Base-by-base conservation (phyloP, 2,113 vertebrate genomes). In the Indri indri region DNA sequence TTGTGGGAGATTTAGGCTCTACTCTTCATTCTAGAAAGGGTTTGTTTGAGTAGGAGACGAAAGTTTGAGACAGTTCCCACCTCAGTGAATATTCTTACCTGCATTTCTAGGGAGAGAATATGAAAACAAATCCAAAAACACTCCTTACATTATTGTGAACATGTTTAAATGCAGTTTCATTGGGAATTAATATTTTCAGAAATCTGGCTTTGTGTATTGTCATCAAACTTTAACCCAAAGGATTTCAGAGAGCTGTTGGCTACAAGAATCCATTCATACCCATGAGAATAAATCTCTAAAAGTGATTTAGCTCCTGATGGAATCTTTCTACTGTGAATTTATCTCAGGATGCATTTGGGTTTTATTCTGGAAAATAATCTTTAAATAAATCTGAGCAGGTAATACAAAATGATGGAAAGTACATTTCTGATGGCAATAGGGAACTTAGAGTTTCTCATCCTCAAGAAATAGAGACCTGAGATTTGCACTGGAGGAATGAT, bases 341-440 rank as follows among this genome's bases (percentile, higher is more conserved):
- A 61, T 59, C 68, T 93, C 32, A 10, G 42, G 52, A 68, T 87
- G 16, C 16, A 66, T 59, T 70, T 89, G 37, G 32, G 8, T 77
- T 97, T 96, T 84, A 88, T 92, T 97, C 93, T 73, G 23, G 57
- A 77, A 96, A 92, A 65, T 50, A 89, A 59, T 91, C 42, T 95
- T 96, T 96, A 80, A 92, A 71, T 81, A 73, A 93, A 85, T 80
- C 89, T 70, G 52, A 90, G 74, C 47, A 88, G 65, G 70, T 89
- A 73, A 81, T 81, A 16, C 22, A 63, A 80, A 92, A 68, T 13
- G 13, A 93, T 22, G 13, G 45, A 91, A 74, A 86, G 23, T 63
- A 54, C 25, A 54, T 76, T 94, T 95, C 40, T 63, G 18, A 87
- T 61, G 16, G 65, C 59, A 88, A 22, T 8, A n/a, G 7, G 8